Percentiles rank a stretch among this genome's conserved stretches.
Evolutionary conservation across 1,140 invertebrate species (phyloP).

Genomic region (Hylaeus anthracinus): DNA sequence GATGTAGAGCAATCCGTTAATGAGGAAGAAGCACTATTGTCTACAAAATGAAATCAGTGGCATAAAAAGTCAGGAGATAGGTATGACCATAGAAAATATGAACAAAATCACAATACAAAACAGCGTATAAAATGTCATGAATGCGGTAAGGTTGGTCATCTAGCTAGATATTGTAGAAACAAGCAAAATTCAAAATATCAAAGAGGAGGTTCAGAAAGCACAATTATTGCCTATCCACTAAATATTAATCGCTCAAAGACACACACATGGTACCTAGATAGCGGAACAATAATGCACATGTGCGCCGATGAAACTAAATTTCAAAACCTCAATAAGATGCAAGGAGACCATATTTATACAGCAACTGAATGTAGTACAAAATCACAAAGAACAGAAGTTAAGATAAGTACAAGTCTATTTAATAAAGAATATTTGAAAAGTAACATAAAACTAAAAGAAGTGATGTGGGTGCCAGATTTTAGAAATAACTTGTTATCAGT

Average conservation of each 20-base stretch:
- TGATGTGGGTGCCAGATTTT: slow-evolving; percentile 32
- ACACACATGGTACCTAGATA: background rate
- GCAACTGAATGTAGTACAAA: background rate
- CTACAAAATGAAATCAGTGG: background rate
- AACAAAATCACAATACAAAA: background rate
- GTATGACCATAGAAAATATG: too few species aligned
- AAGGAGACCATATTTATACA: background rate
- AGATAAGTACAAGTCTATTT: background rate
- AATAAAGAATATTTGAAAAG: background rate
- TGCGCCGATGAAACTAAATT: background rate
- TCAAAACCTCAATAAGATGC: background rate
- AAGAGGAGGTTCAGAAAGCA: background rate
- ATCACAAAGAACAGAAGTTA: background rate
- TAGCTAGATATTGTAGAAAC: background rate
- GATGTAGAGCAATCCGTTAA: background rate
- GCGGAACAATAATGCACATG: slow-evolving; percentile 14
- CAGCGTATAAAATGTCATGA: background rate
- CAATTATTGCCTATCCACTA: background rate
- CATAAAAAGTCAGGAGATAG: background rate
- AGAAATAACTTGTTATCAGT: slow-evolving; percentile 39
- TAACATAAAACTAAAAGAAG: slow-evolving; percentile 35
- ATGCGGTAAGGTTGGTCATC: background rate
- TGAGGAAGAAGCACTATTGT: background rate
- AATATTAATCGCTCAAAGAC: background rate
- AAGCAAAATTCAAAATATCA: background rate